Conservation (phyloP, 2,888 invertebrate genomes). For the Pristionchus entomophagus region DNA sequence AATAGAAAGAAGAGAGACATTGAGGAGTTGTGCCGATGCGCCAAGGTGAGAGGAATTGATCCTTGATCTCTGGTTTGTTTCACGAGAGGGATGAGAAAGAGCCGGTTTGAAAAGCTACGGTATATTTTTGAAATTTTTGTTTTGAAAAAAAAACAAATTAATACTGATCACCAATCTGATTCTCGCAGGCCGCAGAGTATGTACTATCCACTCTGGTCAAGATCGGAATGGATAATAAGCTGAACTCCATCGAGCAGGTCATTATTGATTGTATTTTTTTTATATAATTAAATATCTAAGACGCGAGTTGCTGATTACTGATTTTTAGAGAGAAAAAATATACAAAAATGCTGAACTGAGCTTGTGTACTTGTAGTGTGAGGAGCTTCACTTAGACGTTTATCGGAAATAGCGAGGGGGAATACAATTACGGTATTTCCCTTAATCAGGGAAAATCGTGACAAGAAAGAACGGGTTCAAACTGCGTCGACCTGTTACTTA, state of each 20-base stretch:
- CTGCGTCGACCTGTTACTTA: too few species aligned
- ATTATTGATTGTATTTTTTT: not conserved
- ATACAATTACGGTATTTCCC: too few species aligned
- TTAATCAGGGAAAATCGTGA: too few species aligned
- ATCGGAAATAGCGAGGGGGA: too few species aligned
- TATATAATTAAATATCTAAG: not conserved
- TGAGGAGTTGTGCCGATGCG: conserved; percentile 65
- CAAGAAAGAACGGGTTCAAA: too few species aligned
- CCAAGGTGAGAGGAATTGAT: conserved; percentile 60
- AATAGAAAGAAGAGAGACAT: conserved; percentile 54
- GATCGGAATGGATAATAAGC: conserved; percentile 90
- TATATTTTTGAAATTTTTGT: too few species aligned
- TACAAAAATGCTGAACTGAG: not conserved
- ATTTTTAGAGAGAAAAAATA: not conserved
- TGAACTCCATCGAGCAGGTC: conserved; percentile 98
- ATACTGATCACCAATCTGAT: not conserved
- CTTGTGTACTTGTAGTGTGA: too few species aligned
- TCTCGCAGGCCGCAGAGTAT: conserved; percentile 75
- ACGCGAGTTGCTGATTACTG: not conserved
- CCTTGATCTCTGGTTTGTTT: not conserved
- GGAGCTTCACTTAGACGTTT: too few species aligned
- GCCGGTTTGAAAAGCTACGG: not conserved
- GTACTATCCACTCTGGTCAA: conserved; percentile 90
- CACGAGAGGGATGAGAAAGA: too few species aligned
- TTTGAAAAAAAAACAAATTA: too few species aligned